These are phyloP conservation scores for Camptogramma bilineatum DNA, from an alignment of 2,888 invertebrate genomes.

Conservation along the genomic window DNA sequence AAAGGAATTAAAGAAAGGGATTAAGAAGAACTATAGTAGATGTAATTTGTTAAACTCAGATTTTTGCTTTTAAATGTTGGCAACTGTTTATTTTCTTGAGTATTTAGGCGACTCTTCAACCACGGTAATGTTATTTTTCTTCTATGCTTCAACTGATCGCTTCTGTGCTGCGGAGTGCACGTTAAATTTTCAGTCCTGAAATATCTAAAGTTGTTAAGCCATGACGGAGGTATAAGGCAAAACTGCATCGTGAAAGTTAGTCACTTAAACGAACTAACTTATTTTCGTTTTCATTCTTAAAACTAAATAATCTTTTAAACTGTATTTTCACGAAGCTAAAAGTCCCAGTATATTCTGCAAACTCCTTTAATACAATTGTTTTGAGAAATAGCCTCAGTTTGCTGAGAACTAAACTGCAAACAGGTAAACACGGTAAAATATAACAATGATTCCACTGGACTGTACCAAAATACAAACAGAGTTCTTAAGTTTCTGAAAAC, in stretches of 20 bases:
- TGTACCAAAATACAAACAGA: constrained; percentile 42
- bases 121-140: no score
- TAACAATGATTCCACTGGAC: constrained; percentile 43
- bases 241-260: no score
- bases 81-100: no score
- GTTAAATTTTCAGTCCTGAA: no score
- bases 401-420: constrained; percentile 40
- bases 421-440: constrained; percentile 45
- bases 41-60: no score
- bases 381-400: constrained; percentile 48
- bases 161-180: no score
- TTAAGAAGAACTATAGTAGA: no score
- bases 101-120: no score
- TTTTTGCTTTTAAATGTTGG: not conserved
- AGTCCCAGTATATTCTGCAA: constrained; percentile 31
- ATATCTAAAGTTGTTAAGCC: no score
- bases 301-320: constrained; percentile 6
- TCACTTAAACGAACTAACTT: not conserved
- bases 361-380: constrained; percentile 44
- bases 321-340: constrained; percentile 24
- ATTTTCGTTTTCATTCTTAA: not conserved
- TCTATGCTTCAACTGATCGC: no score
- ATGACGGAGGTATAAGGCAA: no score
- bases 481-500: constrained; percentile 24
- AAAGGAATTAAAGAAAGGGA: no score